Evolutionary conservation across 2,888 invertebrate species (phyloP).

Genomic region (Elegia similella): DNA sequence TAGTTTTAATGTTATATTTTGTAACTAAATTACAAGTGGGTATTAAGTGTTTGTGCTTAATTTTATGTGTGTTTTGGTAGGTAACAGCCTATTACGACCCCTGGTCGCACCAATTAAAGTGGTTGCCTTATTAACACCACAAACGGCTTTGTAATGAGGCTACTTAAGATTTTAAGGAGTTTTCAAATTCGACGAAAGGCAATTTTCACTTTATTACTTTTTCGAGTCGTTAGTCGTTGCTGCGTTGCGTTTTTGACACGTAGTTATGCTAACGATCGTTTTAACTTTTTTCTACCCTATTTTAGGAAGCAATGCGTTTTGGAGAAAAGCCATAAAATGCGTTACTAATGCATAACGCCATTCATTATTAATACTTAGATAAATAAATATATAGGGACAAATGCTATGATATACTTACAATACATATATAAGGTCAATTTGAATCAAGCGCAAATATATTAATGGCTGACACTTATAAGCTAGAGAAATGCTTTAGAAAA

Average conservation of each 20-base stretch:
- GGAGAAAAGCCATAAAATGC: background rate
- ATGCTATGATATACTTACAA: too few relatives aligned
- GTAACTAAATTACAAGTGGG: background rate
- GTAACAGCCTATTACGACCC: slow-evolving; percentile 3
- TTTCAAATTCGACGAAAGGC: slow-evolving; percentile 12
- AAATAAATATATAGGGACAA: too few relatives aligned
- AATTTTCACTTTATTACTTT: slow-evolving; percentile 10
- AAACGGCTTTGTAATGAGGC: slow-evolving; percentile 1
- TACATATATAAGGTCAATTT: too few relatives aligned
- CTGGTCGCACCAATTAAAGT: slow-evolving; percentile 2
- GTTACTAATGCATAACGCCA: background rate
- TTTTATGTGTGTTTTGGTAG: slow-evolving; percentile 4
- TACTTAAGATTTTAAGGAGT: slow-evolving; percentile 6
- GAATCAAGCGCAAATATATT: too few relatives aligned
- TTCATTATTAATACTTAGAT: background rate
- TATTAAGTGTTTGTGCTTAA: background rate
- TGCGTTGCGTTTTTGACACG: slow-evolving; percentile 3
- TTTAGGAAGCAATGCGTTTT: background rate
- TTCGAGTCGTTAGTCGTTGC: slow-evolving; percentile 6
- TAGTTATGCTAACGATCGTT: background rate
- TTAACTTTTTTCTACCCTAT: background rate
- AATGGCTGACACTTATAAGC: too few relatives aligned
- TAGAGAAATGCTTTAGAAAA: too few relatives aligned
- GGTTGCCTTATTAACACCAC: slow-evolving; percentile 8
- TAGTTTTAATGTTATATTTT: background rate